Evolutionary conservation across 1,140 invertebrate genomes (phyloP).

Genomic region (Druon quercuslanigerum): DNA sequence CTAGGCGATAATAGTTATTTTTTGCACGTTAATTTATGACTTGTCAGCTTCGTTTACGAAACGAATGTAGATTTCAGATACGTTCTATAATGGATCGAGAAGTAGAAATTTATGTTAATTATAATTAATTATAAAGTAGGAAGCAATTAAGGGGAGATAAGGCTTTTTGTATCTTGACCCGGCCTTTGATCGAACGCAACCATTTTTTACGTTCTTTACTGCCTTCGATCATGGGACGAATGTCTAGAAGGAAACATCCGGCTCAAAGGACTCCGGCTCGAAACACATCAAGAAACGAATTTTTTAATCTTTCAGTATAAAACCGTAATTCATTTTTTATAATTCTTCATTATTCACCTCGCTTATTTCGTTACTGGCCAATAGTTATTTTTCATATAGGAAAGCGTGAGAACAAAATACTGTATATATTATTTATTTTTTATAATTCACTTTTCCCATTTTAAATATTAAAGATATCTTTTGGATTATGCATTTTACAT

Average conservation of each 20-base stretch:
- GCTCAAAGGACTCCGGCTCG: constrained; percentile 35
- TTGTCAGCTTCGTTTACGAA: constrained; percentile 18
- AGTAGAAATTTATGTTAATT: constrained; percentile 10
- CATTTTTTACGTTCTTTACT: constrained; percentile 61
- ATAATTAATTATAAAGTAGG: constrained; percentile 18
- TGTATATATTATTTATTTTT: constrained; percentile 30
- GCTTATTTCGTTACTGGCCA: constrained; percentile 20
- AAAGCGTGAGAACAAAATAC: constrained; percentile 38
- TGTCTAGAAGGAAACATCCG: constrained; percentile 41
- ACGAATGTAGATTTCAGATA: constrained; percentile 4
- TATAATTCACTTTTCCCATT: background rate
- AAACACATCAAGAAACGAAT: constrained; percentile 6
- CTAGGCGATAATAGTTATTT: constrained; percentile 12
- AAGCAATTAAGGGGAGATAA: constrained; percentile 17
- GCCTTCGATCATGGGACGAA: constrained; percentile 63
- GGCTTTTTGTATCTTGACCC: constrained; percentile 17
- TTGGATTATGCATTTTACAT: no score
- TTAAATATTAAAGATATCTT: no score
- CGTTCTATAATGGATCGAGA: constrained; percentile 13
- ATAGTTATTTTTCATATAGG: constrained; percentile 37
- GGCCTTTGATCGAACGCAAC: constrained; percentile 61
- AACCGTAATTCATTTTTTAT: constrained; percentile 20
- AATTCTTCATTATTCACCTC: constrained; percentile 9
- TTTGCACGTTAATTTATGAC: constrained; percentile 21
- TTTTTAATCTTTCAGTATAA: constrained; percentile 20